Percentiles rank a stretch among this genome's conserved stretches.
These are phyloP conservation scores for Bombus terrestris DNA, from an alignment of 1,140 invertebrate genomes.

Conservation along the genomic window DNA sequence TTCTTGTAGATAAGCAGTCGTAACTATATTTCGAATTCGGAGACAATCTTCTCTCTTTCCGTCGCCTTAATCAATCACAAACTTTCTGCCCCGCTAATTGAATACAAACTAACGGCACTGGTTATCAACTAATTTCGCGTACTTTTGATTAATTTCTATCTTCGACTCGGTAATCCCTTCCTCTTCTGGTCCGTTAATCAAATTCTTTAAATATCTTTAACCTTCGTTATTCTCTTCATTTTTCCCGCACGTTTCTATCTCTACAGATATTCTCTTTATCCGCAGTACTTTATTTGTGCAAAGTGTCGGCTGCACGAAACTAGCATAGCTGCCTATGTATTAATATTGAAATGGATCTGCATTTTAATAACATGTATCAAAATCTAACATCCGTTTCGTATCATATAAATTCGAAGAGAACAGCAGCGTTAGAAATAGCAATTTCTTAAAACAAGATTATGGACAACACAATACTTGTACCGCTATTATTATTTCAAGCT, in stretches of 20 bases:
- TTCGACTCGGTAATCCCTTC: conserved; percentile 35
- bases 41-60: not conserved
- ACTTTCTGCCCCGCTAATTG: not conserved
- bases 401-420: not conserved
- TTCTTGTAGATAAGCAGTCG: not conserved
- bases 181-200: not conserved
- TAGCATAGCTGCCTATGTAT: too few species aligned
- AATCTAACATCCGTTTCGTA: not conserved
- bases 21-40: conserved; percentile 11
- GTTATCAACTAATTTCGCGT: not conserved
- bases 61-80: not conserved
- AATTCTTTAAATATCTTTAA: too few species aligned
- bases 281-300: too few species aligned
- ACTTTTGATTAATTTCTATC: conserved; percentile 13
- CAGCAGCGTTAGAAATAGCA: not conserved
- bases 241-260: too few species aligned
- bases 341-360: too few species aligned
- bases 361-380: not conserved
- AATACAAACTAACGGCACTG: not conserved
- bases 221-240: too few species aligned
- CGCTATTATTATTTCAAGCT: not conserved
- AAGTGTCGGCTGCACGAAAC: too few species aligned
- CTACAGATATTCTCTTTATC: too few species aligned
- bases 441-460: not conserved
- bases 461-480: not conserved